Percentiles rank a stretch among this genome's conserved stretches.
Evolutionary conservation across 2,888 invertebrate species (phyloP).

Genomic region (Pegoplata infirma): DNA sequence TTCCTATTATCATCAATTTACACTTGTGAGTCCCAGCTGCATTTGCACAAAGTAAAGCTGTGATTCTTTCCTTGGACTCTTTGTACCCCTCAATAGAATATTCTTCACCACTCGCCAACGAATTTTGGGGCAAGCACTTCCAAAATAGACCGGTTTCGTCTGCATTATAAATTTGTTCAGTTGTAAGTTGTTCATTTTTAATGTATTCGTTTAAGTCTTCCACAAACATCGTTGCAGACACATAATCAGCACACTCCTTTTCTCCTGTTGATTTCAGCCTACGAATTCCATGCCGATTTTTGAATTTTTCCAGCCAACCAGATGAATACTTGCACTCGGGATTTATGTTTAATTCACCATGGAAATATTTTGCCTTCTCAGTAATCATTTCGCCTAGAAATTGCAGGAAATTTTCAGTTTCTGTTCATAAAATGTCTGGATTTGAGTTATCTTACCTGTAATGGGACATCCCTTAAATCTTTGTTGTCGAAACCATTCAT

Average conservation of each 20-base stretch:
- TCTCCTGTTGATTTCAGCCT: constrained; percentile 19
- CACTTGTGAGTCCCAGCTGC: too few species aligned
- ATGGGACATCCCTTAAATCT: background rate
- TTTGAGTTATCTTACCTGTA: constrained; percentile 4
- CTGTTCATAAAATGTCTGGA: background rate
- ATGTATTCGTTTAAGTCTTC: constrained; percentile 20
- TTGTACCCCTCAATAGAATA: too few species aligned
- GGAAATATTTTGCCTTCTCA: constrained; percentile 19
- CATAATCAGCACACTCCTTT: constrained; percentile 14
- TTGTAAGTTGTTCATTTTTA: constrained; percentile 23
- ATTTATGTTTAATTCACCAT: constrained; percentile 26
- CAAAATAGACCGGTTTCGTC: too few species aligned
- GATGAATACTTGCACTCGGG: constrained; percentile 23
- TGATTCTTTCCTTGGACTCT: too few species aligned
- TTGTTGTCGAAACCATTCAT: too few species aligned
- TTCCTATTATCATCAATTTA: too few species aligned
- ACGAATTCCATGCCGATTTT: constrained; percentile 16
- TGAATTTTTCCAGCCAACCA: constrained; percentile 32
- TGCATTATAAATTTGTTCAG: too few species aligned
- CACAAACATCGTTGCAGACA: constrained; percentile 28
- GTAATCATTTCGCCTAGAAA: constrained; percentile 22
- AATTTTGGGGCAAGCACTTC: too few species aligned
- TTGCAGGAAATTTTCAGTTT: constrained; percentile 21
- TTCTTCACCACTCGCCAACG: too few species aligned
- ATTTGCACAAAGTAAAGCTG: too few species aligned